Percentiles rank a stretch among this genome's conserved stretches.
Evolutionary conservation across 2,113 vertebrate species (phyloP).

Genomic region (Haliaeetus leucogaster): DNA sequence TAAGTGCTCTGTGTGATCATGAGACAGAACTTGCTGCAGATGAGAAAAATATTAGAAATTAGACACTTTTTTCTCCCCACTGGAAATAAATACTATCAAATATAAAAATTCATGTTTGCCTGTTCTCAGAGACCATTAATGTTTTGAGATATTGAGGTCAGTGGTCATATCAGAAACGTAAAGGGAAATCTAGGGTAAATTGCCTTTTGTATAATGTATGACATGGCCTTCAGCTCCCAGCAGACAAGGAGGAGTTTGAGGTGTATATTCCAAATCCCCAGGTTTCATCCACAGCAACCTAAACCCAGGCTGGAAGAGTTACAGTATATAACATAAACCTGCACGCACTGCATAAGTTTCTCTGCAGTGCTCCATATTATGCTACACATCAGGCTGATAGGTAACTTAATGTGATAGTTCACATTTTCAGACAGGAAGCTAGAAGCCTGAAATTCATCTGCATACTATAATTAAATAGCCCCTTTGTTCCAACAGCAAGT

Average conservation of each 20-base stretch:
- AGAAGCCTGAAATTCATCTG: slow-evolving; percentile 47
- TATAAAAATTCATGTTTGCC: slow-evolving; percentile 22
- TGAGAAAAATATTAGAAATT: neutral
- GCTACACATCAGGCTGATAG: neutral
- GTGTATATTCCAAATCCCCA: neutral
- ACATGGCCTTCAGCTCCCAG: neutral
- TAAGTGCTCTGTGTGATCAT: neutral
- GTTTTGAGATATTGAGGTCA: slow-evolving; percentile 38
- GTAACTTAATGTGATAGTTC: neutral
- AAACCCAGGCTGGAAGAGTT: neutral
- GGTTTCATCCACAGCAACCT: neutral
- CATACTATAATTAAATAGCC: slow-evolving; percentile 61
- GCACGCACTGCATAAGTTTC: neutral
- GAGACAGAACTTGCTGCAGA: neutral
- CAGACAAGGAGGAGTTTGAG: neutral
- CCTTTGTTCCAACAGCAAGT: slow-evolving; percentile 39
- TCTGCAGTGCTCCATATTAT: neutral
- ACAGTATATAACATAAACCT: neutral
- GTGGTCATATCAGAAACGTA: slow-evolving; percentile 19
- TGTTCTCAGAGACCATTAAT: slow-evolving; percentile 4
- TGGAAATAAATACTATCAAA: slow-evolving; percentile 4
- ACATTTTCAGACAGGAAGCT: slow-evolving; percentile 29
- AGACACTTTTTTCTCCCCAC: neutral
- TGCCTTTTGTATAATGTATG: slow-evolving; percentile 10
- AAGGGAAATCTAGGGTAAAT: slow-evolving; percentile 49